Evolutionary conservation across 2,888 invertebrate genomes (phyloP), one percentile per base, ranked within the genome.

Genomic region (Epinotia brunnichana): DNA sequence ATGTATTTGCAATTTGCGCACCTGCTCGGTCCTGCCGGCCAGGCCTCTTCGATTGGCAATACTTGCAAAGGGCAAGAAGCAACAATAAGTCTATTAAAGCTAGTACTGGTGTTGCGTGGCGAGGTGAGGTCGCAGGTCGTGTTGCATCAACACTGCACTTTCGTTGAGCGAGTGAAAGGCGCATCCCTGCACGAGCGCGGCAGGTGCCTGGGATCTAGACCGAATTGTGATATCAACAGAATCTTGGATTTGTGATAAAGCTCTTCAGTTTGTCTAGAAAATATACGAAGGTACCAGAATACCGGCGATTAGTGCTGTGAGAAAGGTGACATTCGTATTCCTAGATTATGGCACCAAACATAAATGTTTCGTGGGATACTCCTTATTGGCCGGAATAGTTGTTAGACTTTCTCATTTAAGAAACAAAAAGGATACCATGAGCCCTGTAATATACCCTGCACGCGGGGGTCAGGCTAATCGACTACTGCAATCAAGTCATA

Each of bases 161-260:
- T 92, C 92, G 87, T 92, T 87, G 85, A 83, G 80, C 85, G 80
- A 91, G 92, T 92, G 92, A 93, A 92, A 92, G 93, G 92, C 83
- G 81, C 88, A 89, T 91, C 91, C 79, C 86, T 82, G 80, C 83
- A 87, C 86, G 90, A 83, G 81, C 82, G 77, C 64, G 62, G 63
- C 77, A 76, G 74, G 74, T 74, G 74, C 74, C 70, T 67, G 59
- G 35, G 59, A 70, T 59, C 70, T 70, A 64, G 70, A 41, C 64
- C 70, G 19, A 41, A 44, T 21, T 41, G 0, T 39, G 21, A 35
- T 66, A 66, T 41, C 21, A 39, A 24, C 21, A 41, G 24, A 41
- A 66, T 41, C 41, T 56, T 10, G 11, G 19, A 56, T 41, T 21
- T 41, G 29, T 48, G 44, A 48, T 39, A 17, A 21, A 41, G 7